Evolutionary conservation across 2,113 vertebrate genomes (phyloP).

Genomic region (Naja naja): DNA sequence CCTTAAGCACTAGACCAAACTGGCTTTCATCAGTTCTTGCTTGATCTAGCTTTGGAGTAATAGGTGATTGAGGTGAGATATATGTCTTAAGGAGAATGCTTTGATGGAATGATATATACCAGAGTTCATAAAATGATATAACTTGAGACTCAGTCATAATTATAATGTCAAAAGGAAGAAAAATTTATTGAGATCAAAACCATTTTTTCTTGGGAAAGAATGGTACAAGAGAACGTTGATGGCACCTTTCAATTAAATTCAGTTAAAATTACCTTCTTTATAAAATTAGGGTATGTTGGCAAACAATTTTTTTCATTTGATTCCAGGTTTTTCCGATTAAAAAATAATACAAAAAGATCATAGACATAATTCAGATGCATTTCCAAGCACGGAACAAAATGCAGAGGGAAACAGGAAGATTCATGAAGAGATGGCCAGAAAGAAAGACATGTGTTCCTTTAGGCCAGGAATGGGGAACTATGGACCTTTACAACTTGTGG

Average conservation of each 20-base stretch:
- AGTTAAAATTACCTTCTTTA: fast-evolving
- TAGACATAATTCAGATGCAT: not conserved
- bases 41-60: not conserved
- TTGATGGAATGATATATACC: not conserved
- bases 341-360: not conserved
- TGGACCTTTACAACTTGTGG: no score
- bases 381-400: not conserved
- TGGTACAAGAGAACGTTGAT: not conserved
- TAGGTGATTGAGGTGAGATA: not conserved
- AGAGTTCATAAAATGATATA: not conserved
- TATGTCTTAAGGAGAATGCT: not conserved
- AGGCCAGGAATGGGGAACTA: not conserved
- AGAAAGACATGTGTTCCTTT: not conserved
- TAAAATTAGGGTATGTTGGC: not conserved
- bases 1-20: not conserved
- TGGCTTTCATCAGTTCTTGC: not conserved
- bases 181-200: not conserved
- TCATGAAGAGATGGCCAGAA: not conserved
- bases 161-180: not conserved
- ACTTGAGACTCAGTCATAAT: not conserved
- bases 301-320: not conserved
- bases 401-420: not conserved
- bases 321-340: not conserved
- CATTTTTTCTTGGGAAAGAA: not conserved
- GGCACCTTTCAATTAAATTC: not conserved